Evolutionary conservation across 2,888 invertebrate genomes (phyloP), one percentile per base, ranked within the genome.

Genomic region (Diarsia dahlii): DNA sequence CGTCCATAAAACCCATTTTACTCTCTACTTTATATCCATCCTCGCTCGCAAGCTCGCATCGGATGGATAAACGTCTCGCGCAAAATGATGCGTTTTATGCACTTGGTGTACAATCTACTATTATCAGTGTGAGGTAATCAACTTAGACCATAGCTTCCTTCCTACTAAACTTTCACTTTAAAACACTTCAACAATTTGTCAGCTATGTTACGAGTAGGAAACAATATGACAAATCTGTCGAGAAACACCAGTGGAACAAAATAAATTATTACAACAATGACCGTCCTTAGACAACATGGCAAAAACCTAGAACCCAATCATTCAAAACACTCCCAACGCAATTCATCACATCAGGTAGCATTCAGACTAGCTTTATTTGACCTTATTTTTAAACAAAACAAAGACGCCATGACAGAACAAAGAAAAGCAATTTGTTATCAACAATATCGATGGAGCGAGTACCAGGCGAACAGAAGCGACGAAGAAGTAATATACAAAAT

Each of bases 351-450:
- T 74, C 83, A 83, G 73, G 85, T 81, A 83, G 73, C 78, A 84
- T 69, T 68, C 74, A 78, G 76, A 74, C 79, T 78, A 85, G 71
- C 60, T 78, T 87, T 76, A 83, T 84, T 82, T 80, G 89, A 91
- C 89, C 90, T 91, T 91, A 90, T 92, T 91, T 89, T 88, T 86
- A 89, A 88, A 91, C 91, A 91, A 91, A 90, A 91, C 86, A 88
- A 88, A 87, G 85, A 84, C 84, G 79, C 83, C 86, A 87, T 88
- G 94, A 93, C 95, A 94, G 94, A 94, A 95, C 95, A 95, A 95
- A 94, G 94, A 92, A 92, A 92, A 93, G 91, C 94, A 95, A 96
- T 95, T 95, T 95, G 95, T 95, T 95, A 95, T 95, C 95, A 94
- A 92, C 92, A 91, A 93, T 95, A 95, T 95, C 94, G 94, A 94